A percentile compares a stretch with the other conserved stretches of the same genome.
Conservation (phyloP, 2,888 invertebrate genomes). For the Lycia hirtaria region DNA sequence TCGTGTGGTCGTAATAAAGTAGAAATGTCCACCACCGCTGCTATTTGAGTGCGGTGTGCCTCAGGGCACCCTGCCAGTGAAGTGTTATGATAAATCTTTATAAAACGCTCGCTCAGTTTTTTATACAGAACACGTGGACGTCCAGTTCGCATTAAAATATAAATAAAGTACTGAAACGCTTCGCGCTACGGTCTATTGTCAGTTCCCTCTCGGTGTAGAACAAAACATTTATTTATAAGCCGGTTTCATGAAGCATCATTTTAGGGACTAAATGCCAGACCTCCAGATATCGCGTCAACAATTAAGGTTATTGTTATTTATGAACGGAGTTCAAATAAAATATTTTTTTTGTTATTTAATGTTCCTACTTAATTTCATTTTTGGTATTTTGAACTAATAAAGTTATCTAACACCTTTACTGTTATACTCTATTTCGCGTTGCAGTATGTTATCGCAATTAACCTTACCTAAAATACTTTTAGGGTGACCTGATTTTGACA, state of each 20-base stretch:
- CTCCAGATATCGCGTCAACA: neutral
- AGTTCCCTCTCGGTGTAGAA: slow-evolving; percentile 41
- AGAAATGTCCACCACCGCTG: slow-evolving; percentile 8
- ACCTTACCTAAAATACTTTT: too few relatives aligned
- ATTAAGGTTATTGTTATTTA: too few relatives aligned
- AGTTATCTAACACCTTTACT: too few relatives aligned
- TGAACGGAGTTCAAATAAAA: too few relatives aligned
- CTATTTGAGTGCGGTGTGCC: slow-evolving; percentile 2
- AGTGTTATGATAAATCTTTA: slow-evolving; percentile 27
- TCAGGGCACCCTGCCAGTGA: slow-evolving; percentile 26
- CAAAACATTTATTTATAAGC: slow-evolving; percentile 43
- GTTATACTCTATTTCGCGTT: too few relatives aligned
- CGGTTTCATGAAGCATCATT: slow-evolving; percentile 35
- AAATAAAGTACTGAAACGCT: slow-evolving; percentile 27
- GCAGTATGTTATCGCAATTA: too few relatives aligned
- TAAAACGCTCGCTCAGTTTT: slow-evolving; percentile 27
- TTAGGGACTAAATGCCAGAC: slow-evolving; percentile 21
- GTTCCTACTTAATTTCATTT: too few relatives aligned
- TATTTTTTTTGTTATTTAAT: too few relatives aligned
- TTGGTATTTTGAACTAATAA: too few relatives aligned
- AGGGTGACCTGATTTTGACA: too few relatives aligned
- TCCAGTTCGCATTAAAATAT: slow-evolving; percentile 24
- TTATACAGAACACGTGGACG: slow-evolving; percentile 12
- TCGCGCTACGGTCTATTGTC: slow-evolving; percentile 38
- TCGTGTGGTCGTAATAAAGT: slow-evolving; percentile 20